Base-by-base conservation (phyloP, 2,797 vertebrate genomes). In the Rallus crepitans region DNA sequence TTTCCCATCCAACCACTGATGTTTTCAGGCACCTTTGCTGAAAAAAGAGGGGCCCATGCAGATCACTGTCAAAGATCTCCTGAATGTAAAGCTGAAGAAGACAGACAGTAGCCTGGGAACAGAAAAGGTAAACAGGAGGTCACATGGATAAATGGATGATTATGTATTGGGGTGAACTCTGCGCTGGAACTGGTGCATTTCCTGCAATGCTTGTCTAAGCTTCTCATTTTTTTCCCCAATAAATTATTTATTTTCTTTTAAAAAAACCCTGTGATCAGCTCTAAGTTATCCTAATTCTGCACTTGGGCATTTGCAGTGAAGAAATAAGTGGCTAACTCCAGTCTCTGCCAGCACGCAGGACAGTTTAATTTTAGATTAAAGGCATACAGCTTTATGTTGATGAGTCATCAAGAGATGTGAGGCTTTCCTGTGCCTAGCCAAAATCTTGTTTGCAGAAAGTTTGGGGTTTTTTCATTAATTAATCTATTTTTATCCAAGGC, bases 61-160 rank as follows among this genome's bases (percentile, higher is more conserved):
- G 33, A 96, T 99, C 96, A 98, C 98, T 31, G 95, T 99, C 89
- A 98, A 97, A 90, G 99, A 99, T 89, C 97, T 99, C 59, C 97
- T 98, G 78, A 97, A 98, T 40, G 98, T 99, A 31, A 98, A 98
- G 90, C 94, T 99, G 72, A 98, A 97, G 93, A 99, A 98, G 86
- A 98, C 97, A 4, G 92, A 94, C 31, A 70, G 53, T 53, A 90
- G 5, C 65, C 65, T 89, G 39, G 90, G 89, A 84, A 76, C 5
- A 21, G 92, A 66, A 8, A 95, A 97, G 98, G 98, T 98, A 97
- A 96, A 69, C 31, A 1, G 1, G 39, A 55, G 84, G 25, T 17
- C 5, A 6, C 3, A 0, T 12, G 57, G 39, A 30, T 52, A 20
- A 31, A 27, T 3, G 15, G 52, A 23, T 47, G 30, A 12, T 19